phyloP scores from a whole-genome alignment of 1,140 invertebrate species.

The Drosophila rhopaloa region DNA sequence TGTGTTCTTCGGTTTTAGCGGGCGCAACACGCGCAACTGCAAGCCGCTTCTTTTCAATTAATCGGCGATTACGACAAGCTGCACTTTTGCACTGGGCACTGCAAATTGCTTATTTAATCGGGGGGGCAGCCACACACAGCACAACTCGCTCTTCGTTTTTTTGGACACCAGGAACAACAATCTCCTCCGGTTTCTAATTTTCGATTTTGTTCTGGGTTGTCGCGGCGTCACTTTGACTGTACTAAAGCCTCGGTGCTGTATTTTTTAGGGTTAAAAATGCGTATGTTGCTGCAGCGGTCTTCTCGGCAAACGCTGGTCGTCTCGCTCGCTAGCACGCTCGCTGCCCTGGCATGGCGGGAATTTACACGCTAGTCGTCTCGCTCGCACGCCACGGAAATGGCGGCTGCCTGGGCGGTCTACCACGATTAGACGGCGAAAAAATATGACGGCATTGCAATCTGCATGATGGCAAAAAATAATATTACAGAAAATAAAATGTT shows the following conservation, averaged over 20 bases:
- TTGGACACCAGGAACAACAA: constrained; percentile 56
- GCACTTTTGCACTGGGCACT: constrained; percentile 6
- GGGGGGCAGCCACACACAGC: constrained; percentile 12
- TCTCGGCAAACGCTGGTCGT: constrained; percentile 3
- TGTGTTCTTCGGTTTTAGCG: constrained; percentile 28
- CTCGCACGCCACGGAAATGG: constrained; percentile 64
- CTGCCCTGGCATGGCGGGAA: constrained; percentile 14
- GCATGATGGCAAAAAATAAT: not conserved
- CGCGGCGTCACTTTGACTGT: constrained; percentile 81
- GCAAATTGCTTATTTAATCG: constrained; percentile 4
- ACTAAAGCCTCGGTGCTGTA: constrained; percentile 74
- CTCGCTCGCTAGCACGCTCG: constrained; percentile 35
- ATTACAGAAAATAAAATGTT: not conserved
- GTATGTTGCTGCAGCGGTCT: constrained; percentile 25
- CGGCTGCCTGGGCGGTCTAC: constrained; percentile 33
- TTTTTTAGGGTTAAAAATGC: constrained; percentile 79
- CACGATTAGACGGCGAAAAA: constrained; percentile 42
- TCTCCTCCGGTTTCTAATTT: constrained; percentile 47
- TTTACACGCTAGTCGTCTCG: constrained; percentile 4
- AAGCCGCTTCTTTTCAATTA: constrained; percentile 40
- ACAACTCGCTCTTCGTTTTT: not conserved
- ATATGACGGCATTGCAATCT: constrained; percentile 16
- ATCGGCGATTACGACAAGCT: constrained; percentile 27
- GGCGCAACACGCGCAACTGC: constrained; percentile 61
- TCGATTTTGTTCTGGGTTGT: constrained; percentile 62